Evolutionary conservation across 1,140 invertebrate species (phyloP), one percentile per base, ranked within the genome.

Genomic region (Aphis craccivora): DNA sequence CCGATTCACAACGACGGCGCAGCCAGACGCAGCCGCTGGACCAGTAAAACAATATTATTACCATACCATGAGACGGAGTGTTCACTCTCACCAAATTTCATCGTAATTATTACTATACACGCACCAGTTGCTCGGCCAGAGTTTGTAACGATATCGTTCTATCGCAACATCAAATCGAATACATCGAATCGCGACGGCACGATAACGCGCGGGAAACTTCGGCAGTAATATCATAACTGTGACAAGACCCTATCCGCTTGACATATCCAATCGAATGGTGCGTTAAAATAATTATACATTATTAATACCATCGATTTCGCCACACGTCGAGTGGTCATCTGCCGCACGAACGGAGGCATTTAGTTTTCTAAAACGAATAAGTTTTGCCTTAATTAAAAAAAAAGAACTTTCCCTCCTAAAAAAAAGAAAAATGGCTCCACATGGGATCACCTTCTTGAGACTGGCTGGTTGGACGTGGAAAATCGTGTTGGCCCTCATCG

Each of bases 391-490:
- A 18, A 14, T 51, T 51, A 18, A n/a, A 20, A 76, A 6, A n/a
- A 76, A n/a, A 11, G 0, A 14, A 23, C 9, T 9, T 45, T 45
- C 8, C 23, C 25, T 30, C 11, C 11, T 60, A 30, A 4, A 14
- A n/a, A 67, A 67, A 55, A 55, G 9, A 18, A n/a, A n/a, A 35
- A 90, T 90, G 89, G 37, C 55, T n/a, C 22, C 37, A 18, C 35
- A 48, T 30, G 89, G 89, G 9, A 43, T 67, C 89, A 60, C 35
- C 0, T 60, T 90, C 2, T 7, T 90, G 53, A 67, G 89, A n/a
- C 37, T 90, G 37, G 23, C 89, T 40, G 89, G 89, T 18, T 90
- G 89, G 89, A 90, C 55, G 55, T 90, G 89, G 89, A 90, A 90
- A n/a, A 60, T 90, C 37, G 23, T 30, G 14, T 67, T 90, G 53